A percentile compares a stretch with the other conserved stretches of the same genome.
Evolutionary conservation across 1,140 invertebrate species (phyloP).

Genomic region (Calephelis virginiensis): DNA sequence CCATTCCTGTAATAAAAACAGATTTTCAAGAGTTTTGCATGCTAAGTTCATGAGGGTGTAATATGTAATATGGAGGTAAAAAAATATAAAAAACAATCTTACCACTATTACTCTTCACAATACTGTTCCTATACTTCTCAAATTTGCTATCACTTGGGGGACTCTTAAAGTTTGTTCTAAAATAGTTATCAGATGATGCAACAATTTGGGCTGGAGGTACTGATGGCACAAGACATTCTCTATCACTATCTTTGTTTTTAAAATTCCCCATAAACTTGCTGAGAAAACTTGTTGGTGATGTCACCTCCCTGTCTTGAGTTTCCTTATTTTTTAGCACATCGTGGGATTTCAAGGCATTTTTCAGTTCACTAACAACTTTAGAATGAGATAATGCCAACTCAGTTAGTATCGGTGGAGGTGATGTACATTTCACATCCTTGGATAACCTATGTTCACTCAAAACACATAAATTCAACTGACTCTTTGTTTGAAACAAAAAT

Average conservation of each 20-base stretch:
- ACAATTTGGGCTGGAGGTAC: conserved; percentile 61
- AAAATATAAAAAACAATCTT: conserved; percentile 33
- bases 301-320: conserved; percentile 41
- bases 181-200: conserved; percentile 73
- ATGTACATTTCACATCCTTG: conserved; percentile 46
- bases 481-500: conserved; percentile 88
- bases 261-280: conserved; percentile 74
- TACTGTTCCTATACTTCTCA: conserved; percentile 64
- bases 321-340: conserved; percentile 51
- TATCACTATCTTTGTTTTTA: conserved; percentile 66
- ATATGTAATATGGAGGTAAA: no score
- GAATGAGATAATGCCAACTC: conserved; percentile 71
- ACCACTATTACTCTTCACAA: conserved; percentile 65
- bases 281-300: conserved; percentile 61
- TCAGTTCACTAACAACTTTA: conserved; percentile 72
- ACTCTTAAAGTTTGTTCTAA: conserved; percentile 71
- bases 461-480: conserved; percentile 85
- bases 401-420: conserved; percentile 55
- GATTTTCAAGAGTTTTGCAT: no score
- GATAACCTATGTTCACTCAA: conserved; percentile 53
- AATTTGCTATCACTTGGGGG: conserved; percentile 50
- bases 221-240: conserved; percentile 60
- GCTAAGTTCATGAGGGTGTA: no score
- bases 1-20: no score
- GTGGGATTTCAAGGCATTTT: conserved; percentile 71